Conservation (phyloP, 37 sponge, comb jelly and placozoan genomes). For the Aphrocallistes beatrix region DNA sequence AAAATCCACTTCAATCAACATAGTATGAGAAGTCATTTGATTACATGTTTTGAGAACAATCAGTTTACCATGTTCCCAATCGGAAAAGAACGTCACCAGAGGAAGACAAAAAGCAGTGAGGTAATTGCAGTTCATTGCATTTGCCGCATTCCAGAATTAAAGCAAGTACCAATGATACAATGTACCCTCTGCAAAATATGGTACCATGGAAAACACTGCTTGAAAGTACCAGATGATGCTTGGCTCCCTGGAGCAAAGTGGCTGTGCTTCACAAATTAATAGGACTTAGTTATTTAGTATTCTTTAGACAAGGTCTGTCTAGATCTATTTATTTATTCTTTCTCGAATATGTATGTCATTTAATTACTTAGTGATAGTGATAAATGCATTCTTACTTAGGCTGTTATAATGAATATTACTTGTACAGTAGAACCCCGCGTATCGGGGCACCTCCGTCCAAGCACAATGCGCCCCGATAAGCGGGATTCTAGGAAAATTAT, state of each 20-base stretch:
- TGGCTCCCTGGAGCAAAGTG: conserved; percentile 4
- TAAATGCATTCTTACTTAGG: no score
- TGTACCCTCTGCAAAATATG: neutral
- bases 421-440: no score
- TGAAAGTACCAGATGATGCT: neutral
- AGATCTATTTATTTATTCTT: neutral
- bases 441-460: no score
- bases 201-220: neutral
- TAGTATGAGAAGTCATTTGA: conserved; percentile 8
- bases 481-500: no score
- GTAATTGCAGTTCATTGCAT: neutral
- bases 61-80: neutral
- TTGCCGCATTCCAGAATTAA: neutral
- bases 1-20: neutral
- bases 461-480: no score
- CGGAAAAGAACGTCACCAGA: neutral
- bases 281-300: neutral
- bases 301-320: neutral
- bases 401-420: no score
- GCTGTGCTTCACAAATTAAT: neutral
- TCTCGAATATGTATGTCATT: neutral
- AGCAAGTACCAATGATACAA: neutral
- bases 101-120: neutral
- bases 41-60: neutral
- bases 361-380: neutral